Evolutionary conservation across 1,140 invertebrate genomes (phyloP).

Genomic region (Lepidurus arcticus): DNA sequence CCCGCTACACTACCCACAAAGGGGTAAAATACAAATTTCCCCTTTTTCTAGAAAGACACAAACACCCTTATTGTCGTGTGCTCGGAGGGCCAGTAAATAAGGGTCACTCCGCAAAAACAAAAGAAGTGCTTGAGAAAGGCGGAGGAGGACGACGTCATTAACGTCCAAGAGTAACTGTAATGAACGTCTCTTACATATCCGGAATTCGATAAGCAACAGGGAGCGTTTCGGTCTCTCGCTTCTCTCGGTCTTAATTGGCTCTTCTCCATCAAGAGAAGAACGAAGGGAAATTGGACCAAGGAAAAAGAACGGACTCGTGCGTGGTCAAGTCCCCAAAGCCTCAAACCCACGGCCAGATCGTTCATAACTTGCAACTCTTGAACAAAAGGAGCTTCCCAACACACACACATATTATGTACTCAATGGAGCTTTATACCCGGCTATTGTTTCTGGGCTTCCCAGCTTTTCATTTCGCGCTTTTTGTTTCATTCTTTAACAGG

Average conservation of each 20-base stretch:
- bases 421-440: neutral
- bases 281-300: neutral
- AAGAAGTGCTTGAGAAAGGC: neutral
- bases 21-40: neutral
- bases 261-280: neutral
- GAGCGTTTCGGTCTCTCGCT: neutral
- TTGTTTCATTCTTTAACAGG: neutral
- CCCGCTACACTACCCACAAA: neutral
- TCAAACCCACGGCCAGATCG: neutral
- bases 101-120: neutral
- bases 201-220: slow-evolving; percentile 14
- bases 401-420: neutral
- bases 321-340: no score
- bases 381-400: neutral
- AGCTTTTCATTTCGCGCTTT: neutral
- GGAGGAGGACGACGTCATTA: slow-evolving; percentile 7
- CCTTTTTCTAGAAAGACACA: neutral
- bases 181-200: slow-evolving; percentile 21
- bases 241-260: neutral
- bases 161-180: slow-evolving; percentile 9
- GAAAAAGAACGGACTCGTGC: neutral
- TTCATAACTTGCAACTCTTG: neutral
- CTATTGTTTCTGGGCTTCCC: slow-evolving; percentile 1
- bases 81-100: neutral
- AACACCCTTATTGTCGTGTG: neutral